These are phyloP conservation scores for Eristalinus aeneus DNA, from an alignment of 2,888 invertebrate species.

Conservation along the genomic window DNA sequence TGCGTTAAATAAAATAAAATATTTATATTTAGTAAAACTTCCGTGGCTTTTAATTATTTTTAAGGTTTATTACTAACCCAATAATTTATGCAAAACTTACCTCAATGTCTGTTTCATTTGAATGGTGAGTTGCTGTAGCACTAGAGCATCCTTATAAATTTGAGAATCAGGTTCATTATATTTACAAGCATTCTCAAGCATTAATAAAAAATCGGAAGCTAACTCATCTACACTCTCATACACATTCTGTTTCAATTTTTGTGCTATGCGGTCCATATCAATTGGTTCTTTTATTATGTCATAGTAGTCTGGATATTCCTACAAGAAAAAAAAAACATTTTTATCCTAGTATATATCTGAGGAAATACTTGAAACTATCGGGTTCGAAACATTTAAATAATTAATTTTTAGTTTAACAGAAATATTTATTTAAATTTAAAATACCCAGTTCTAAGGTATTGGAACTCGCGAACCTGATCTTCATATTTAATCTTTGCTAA, in stretches of 20 bases:
- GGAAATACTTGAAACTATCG: too few relatives aligned
- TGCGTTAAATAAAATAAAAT: too few relatives aligned
- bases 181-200: slow-evolving; percentile 98
- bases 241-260: slow-evolving; percentile 88
- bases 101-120: slow-evolving; percentile 95
- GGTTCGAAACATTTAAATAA: too few relatives aligned
- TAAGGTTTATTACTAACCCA: too few relatives aligned
- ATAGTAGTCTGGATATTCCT: slow-evolving; percentile 98
- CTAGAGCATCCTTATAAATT: slow-evolving; percentile 97
- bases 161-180: slow-evolving; percentile 99
- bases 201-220: slow-evolving; percentile 92
- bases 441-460: too few relatives aligned
- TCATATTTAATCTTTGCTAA: too few relatives aligned
- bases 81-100: slow-evolving; percentile 76
- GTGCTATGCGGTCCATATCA: slow-evolving; percentile 96
- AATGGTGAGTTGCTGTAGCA: slow-evolving; percentile 93
- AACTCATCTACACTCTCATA: slow-evolving; percentile 94
- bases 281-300: slow-evolving; percentile 98
- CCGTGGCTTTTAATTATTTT: too few relatives aligned
- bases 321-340: slow-evolving; percentile 71
- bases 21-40: too few relatives aligned
- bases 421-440: too few relatives aligned
- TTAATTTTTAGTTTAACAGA: too few relatives aligned
- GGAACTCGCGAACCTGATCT: too few relatives aligned
- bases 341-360: neutral